phyloP scores from a whole-genome alignment of 2,888 invertebrate species.

The Zele albiditarsus region DNA sequence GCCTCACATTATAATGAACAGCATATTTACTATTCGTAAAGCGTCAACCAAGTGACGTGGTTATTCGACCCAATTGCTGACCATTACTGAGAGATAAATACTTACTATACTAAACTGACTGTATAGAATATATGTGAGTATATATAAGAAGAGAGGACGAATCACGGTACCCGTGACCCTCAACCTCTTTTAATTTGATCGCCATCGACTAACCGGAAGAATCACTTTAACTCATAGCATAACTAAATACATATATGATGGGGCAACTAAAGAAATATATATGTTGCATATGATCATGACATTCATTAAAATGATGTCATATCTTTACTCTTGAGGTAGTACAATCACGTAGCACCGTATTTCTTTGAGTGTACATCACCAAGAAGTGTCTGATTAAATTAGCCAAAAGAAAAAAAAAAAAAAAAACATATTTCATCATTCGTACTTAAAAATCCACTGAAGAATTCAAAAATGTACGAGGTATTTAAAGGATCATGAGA shows the following conservation, averaged over 20 bases:
- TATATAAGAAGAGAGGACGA: conserved; percentile 8
- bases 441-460: too few relatives aligned
- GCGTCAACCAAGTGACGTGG: not conserved
- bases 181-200: not conserved
- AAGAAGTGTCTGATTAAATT: not conserved
- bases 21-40: not conserved
- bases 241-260: not conserved
- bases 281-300: not conserved
- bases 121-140: not conserved
- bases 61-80: conserved; percentile 6
- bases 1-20: not conserved
- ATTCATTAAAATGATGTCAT: conserved; percentile 1
- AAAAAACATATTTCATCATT: too few relatives aligned
- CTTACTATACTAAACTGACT: not conserved
- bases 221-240: not conserved
- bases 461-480: too few relatives aligned
- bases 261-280: not conserved
- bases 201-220: conserved; percentile 11
- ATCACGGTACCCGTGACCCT: conserved; percentile 18
- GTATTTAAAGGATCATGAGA: too few relatives aligned
- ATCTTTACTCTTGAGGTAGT: not conserved
- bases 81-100: not conserved
- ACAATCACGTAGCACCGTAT: too few relatives aligned
- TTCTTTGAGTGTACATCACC: too few relatives aligned
- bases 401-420: too few relatives aligned